phyloP scores from a whole-genome alignment of 2,888 invertebrate genomes.

The Erebia epiphron region DNA sequence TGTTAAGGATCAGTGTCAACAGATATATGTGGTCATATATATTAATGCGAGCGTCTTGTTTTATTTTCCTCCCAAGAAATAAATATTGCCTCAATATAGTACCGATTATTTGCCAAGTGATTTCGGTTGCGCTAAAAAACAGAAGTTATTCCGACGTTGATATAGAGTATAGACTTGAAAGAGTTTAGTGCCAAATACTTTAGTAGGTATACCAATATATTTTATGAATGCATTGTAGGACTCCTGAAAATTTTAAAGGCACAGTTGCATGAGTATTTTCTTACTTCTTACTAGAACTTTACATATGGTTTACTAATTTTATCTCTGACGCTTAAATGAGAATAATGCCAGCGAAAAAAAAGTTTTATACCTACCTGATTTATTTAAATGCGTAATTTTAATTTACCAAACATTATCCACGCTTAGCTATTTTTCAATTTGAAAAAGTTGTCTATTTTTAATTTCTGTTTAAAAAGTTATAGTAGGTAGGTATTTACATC shows the following conservation, averaged over 20 bases:
- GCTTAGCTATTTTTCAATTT: not conserved
- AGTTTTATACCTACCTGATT: too few species aligned
- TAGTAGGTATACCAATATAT: constrained; percentile 46
- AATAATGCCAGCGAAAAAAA: too few species aligned
- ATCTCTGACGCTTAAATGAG: too few species aligned
- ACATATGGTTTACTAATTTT: too few species aligned
- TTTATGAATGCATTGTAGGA: constrained; percentile 46
- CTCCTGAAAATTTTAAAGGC: constrained; percentile 30
- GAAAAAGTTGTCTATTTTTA: not conserved
- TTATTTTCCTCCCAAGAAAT: constrained; percentile 28
- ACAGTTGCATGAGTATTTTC: constrained; percentile 28
- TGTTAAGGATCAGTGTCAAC: constrained; percentile 34
- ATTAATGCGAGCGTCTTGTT: constrained; percentile 28
- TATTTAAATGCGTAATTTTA: too few species aligned
- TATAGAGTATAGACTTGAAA: constrained; percentile 44
- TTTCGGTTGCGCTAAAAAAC: constrained; percentile 35
- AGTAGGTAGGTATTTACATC: constrained; percentile 4
- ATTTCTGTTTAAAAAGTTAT: not conserved
- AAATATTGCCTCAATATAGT: constrained; percentile 25
- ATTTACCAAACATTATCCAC: too few species aligned
- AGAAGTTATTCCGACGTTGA: constrained; percentile 39
- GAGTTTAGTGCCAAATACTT: constrained; percentile 48
- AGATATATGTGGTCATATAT: constrained; percentile 35
- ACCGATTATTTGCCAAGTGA: constrained; percentile 31
- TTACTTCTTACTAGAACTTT: not conserved